phyloP scores from a whole-genome alignment of 2,113 vertebrate species.

The Crotalus horridus region DNA sequence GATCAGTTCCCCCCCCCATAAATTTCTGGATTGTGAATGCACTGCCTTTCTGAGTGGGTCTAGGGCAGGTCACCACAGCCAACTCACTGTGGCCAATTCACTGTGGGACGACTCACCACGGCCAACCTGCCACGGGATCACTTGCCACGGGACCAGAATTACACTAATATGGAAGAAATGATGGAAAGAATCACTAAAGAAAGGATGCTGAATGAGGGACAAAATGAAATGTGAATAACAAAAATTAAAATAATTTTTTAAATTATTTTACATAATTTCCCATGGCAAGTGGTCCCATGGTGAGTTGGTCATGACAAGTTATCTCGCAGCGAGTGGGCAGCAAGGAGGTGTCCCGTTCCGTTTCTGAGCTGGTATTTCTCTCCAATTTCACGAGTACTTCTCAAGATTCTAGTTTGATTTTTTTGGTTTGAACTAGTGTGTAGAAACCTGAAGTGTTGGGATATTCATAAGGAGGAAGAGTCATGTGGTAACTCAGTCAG shows the following conservation, averaged over 20 bases:
- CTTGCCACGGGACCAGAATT: background rate
- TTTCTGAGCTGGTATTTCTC: background rate
- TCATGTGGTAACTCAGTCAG: no score
- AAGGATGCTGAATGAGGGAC: background rate
- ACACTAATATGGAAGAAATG: no score
- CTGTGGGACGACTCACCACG: rapidly evolving
- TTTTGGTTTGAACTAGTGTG: background rate
- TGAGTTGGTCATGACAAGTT: background rate
- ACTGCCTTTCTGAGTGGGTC: background rate
- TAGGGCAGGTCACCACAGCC: background rate
- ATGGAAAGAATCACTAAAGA: background rate
- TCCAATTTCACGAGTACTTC: background rate
- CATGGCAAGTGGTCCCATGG: background rate
- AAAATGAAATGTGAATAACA: background rate
- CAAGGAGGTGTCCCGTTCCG: no score
- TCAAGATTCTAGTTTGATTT: background rate
- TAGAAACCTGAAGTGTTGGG: no score
- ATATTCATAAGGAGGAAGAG: no score
- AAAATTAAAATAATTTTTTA: background rate
- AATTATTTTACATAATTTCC: background rate
- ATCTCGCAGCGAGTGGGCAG: background rate
- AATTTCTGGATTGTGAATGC: background rate
- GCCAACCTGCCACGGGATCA: background rate
- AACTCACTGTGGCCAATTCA: background rate
- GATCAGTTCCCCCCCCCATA: background rate